Percentiles rank a stretch among this genome's conserved stretches.
Conservation (phyloP, 2,797 vertebrate genomes). For the Clarias pachynema region DNA sequence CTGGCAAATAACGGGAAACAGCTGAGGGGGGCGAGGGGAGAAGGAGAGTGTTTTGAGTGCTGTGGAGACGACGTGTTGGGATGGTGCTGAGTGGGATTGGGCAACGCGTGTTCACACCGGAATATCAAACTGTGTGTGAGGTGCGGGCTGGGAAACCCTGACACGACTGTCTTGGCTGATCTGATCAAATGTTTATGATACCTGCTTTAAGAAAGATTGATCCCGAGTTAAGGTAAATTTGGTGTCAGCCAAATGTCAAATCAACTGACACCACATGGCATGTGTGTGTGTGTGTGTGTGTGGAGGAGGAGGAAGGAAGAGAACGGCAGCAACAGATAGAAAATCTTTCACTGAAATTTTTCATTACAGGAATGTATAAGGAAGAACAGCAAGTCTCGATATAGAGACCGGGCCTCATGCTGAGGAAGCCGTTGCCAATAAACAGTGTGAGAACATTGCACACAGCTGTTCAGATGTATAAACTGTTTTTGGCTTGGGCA, state of each 20-base stretch:
- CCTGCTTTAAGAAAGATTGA: conserved; percentile 76
- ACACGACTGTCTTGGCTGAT: conserved; percentile 66
- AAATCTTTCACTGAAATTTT: conserved; percentile 59
- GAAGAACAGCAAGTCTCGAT: conserved; percentile 7
- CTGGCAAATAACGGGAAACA: conserved; percentile 57
- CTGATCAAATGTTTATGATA: conserved; percentile 80
- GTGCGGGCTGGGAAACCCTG: conserved; percentile 43
- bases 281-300: conserved; percentile 28
- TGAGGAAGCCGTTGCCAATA: neutral
- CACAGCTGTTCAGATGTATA: conserved; percentile 4
- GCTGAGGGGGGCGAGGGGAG: conserved; percentile 56
- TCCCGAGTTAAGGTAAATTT: conserved; percentile 78
- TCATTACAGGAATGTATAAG: conserved; percentile 40
- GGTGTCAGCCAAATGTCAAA: conserved; percentile 70
- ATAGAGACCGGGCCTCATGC: conserved; percentile 2
- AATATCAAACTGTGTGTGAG: conserved; percentile 30
- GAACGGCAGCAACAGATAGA: conserved; percentile 61
- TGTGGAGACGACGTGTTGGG: conserved; percentile 37
- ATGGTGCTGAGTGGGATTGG: conserved; percentile 41
- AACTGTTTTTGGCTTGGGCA: neutral
- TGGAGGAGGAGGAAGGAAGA: conserved; percentile 50
- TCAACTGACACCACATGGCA: conserved; percentile 69
- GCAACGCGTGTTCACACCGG: conserved; percentile 15
- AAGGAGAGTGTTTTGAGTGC: conserved; percentile 36
- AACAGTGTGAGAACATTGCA: neutral